phyloP scores from a whole-genome alignment of 2,113 vertebrate genomes.

The Colistium nudipinnis region DNA sequence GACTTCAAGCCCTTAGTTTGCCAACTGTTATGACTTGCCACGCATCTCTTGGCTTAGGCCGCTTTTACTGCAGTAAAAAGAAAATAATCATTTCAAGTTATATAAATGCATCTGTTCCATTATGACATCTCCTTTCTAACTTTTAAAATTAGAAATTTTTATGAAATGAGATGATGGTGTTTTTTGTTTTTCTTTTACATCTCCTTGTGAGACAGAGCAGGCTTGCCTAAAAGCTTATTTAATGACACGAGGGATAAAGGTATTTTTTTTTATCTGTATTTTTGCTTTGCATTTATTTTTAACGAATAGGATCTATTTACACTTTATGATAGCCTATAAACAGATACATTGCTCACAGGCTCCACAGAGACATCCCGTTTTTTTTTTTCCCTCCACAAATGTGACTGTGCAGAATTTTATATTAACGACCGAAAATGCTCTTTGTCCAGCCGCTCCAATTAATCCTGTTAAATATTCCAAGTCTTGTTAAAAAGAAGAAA shows the following conservation, averaged over 20 bases:
- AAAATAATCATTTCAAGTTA: neutral
- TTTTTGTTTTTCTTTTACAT: no score
- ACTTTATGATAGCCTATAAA: neutral
- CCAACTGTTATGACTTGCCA: conserved; percentile 4
- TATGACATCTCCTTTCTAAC: neutral
- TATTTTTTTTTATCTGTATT: no score
- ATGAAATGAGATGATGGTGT: neutral
- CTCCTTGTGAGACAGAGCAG: no score
- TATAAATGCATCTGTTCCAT: neutral
- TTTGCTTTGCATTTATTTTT: neutral
- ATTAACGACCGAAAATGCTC: no score
- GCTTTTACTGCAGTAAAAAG: neutral
- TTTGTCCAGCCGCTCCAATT: no score
- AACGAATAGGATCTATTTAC: neutral
- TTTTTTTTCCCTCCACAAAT: neutral
- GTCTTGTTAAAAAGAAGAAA: neutral
- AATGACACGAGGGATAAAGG: no score
- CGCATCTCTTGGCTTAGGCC: neutral
- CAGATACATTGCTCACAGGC: neutral
- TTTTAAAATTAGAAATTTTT: neutral
- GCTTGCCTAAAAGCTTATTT: no score
- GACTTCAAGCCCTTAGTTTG: conserved; percentile 3
- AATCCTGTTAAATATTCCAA: neutral
- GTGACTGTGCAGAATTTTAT: no score
- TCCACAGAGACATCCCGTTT: neutral